Evolutionary conservation across 2,113 vertebrate species (phyloP), one percentile per base, ranked within the genome.

Genomic region (Erinaceus europaeus): DNA sequence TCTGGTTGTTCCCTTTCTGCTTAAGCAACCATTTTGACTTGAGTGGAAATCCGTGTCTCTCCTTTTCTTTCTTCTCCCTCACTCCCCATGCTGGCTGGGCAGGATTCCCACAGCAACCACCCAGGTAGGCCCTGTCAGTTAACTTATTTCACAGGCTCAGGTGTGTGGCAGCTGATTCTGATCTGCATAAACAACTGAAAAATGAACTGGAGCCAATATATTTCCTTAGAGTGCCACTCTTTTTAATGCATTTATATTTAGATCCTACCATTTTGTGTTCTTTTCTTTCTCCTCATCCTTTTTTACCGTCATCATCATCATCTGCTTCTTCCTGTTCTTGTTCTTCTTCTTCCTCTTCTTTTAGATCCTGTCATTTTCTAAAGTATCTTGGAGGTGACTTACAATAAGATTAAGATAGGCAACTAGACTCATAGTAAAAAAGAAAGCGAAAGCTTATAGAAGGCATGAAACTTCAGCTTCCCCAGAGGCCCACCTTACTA

Each of bases 361-460:
- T 71, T 89, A 92, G 57, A 29, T 6, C 4, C 2, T 67, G 53
- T 2, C 10, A 69, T 17, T 78, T 90, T 84, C 34, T 57, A 62
- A 83, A 75, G 25, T 6, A 68, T 46, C 71, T 90, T 89, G 68
- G 64, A 85, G 57, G 57, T 48, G 11, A 84, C n/a, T 76, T 75
- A 78, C 0, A 88, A 76, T 83, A 85, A 84, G 89, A 92, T 34
- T 68, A 84, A 86, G 34, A 29, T 32, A 89, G 76, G 42, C 76
- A 61, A 85, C 79, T 85, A 67, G 40, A 32, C 6, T 75, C 42
- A 75, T 67, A 77, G 29, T 6, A 44, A 57, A 25, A 32, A 42
- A 81, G 27, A 87, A 88, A 93, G n/a, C n/a, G n/a, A n/a, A n/a
- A n/a, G n/a, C n/a, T n/a, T n/a, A n/a, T n/a, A n/a, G n/a, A n/a